Evolutionary conservation across 2,113 vertebrate genomes (phyloP).

Genomic region (Uropsilus gracilis): DNA sequence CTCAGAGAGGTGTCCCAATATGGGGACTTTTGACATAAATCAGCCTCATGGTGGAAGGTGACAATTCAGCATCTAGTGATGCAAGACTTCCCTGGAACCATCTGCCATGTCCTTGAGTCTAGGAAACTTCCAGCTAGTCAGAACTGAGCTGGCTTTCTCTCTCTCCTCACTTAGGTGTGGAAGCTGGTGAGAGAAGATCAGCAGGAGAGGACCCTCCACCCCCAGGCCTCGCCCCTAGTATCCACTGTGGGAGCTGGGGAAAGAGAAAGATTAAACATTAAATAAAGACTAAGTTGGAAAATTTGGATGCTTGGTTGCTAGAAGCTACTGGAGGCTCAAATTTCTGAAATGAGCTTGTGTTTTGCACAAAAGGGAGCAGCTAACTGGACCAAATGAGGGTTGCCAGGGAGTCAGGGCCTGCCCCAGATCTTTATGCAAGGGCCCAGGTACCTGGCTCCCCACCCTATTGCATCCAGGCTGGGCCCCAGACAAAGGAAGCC

Average conservation of each 20-base stretch:
- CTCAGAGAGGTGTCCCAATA: background rate
- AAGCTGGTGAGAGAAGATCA: too few relatives aligned
- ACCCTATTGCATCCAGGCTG: background rate
- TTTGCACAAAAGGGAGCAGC: background rate
- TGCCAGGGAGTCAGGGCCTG: background rate
- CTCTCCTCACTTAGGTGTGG: too few relatives aligned
- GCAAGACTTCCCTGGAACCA: too few relatives aligned
- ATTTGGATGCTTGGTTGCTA: background rate
- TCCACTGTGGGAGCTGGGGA: background rate
- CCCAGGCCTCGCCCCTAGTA: rapidly evolving
- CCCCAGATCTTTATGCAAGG: too few relatives aligned
- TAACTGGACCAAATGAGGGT: background rate
- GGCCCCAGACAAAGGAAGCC: background rate
- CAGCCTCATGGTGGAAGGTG: too few relatives aligned
- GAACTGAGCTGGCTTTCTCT: too few relatives aligned
- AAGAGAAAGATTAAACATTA: background rate
- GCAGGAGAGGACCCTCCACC: too few relatives aligned
- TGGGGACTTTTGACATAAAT: background rate
- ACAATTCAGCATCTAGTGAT: too few relatives aligned
- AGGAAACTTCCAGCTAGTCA: too few relatives aligned
- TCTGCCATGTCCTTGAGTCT: too few relatives aligned
- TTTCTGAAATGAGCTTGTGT: background rate
- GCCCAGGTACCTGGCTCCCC: background rate
- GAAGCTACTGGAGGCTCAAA: background rate
- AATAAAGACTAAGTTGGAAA: background rate